Percentiles rank a stretch among this genome's conserved stretches.
These are phyloP conservation scores for Cynaeus angustus DNA, from an alignment of 2,888 invertebrate genomes.

Conservation along the genomic window DNA sequence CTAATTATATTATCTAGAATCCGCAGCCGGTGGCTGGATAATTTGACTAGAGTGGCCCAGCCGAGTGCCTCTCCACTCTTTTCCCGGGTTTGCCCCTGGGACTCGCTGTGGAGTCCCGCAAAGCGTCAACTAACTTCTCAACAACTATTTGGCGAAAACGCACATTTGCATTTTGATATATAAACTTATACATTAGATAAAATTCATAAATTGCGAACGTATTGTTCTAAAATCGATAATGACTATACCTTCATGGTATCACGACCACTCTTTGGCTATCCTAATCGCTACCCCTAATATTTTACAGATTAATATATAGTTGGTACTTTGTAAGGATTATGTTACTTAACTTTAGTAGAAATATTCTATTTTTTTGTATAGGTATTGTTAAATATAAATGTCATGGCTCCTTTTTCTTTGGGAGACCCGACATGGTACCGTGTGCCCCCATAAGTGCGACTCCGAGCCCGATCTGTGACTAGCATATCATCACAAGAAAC, in stretches of 20 bases:
- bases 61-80: conserved; percentile 59
- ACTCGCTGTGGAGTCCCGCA: conserved; percentile 58
- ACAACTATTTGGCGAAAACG: conserved; percentile 71
- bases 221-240: conserved; percentile 71
- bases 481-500: conserved; percentile 66
- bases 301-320: conserved; percentile 73
- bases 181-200: conserved; percentile 70
- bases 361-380: conserved; percentile 68
- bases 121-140: conserved; percentile 71
- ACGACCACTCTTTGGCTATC: conserved; percentile 61
- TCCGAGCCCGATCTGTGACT: conserved; percentile 66
- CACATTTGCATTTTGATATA: conserved; percentile 70
- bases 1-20: conserved; percentile 70
- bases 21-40: conserved; percentile 69
- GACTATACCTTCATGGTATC: conserved; percentile 59
- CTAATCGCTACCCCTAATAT: conserved; percentile 66
- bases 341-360: conserved; percentile 71
- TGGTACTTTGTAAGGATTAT: conserved; percentile 79
- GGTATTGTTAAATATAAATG: conserved; percentile 67
- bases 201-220: conserved; percentile 70
- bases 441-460: conserved; percentile 53
- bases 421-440: conserved; percentile 55
- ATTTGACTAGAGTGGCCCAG: conserved; percentile 73
- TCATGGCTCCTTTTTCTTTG: conserved; percentile 66
- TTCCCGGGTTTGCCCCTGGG: conserved; percentile 61